Base-by-base conservation (phyloP, 1,140 invertebrate species). In the Bombus breviceps region DNA sequence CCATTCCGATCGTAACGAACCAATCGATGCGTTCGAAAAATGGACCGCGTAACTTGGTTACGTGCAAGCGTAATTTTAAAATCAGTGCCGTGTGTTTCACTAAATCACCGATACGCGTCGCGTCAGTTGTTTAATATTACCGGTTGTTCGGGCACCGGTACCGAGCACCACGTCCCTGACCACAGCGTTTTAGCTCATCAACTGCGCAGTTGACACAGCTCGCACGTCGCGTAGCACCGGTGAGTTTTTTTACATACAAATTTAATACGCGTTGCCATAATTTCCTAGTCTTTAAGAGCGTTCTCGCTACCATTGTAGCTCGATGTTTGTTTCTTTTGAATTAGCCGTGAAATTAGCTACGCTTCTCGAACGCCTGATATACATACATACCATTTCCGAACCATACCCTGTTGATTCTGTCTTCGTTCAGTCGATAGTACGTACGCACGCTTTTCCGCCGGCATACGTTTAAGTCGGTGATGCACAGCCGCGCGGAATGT, bases 161-260 rank as follows among this genome's bases (percentile, higher is more conserved):
- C 66, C 68, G 75, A 83, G 84, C 86, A 88, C 89, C 86, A 90
- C 92, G 92, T 92, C 89, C 92, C 93, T 94, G 94, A 89, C 74
- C 82, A 86, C 79, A 86, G 81, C 80, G 87, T 89, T 89, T 89
- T 91, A 89, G 87, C 89, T 86, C 75, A 93, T 92, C 90, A 94
- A 94, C 93, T 94, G 94, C 94, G 94, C 94, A 94, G 93, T 94
- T 94, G 91, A 90, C 89, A 86, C 86, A 88, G 87, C 88, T 87
- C 81, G 87, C 86, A 88, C 90, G 83, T 93, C 91, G 90, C 88
- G 91, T 86, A 85, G 89, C 83, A 93, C 91, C 94, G 93, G 94
- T 94, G 85, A 94, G 94, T 94, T 92, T 91, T 53, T 91, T 53
- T 86, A 41, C 59, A 78, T 71, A 89, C 47, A 83, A 83, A 87